Percentiles rank a stretch among this genome's conserved stretches.
Conservation (phyloP, 1,140 invertebrate genomes). For the Phocides pigmalion region DNA sequence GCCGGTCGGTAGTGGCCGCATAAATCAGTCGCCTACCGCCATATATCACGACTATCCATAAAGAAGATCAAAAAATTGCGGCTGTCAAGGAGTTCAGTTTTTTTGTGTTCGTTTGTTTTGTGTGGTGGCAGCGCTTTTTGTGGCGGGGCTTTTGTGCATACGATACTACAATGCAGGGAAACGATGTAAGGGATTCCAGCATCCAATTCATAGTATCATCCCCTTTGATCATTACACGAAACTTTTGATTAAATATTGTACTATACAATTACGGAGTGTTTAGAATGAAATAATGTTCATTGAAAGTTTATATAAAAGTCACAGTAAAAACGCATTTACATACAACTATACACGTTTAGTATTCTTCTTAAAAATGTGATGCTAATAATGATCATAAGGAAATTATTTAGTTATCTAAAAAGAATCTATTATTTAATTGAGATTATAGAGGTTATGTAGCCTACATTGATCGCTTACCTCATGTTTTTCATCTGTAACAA, state of each 20-base stretch:
- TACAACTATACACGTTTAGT: too few species aligned
- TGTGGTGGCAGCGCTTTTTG: conserved; percentile 34
- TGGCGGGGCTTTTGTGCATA: conserved; percentile 25
- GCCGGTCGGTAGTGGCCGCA: conserved; percentile 27
- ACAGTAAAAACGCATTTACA: too few species aligned
- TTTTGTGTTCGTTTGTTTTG: conserved; percentile 37
- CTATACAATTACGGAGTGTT: not conserved
- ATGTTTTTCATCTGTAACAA: too few species aligned
- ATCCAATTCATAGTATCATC: not conserved
- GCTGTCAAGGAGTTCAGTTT: conserved; percentile 34
- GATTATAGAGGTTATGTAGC: too few species aligned
- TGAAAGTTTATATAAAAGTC: too few species aligned
- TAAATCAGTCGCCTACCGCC: conserved; percentile 37
- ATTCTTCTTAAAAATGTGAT: too few species aligned
- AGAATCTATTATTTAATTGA: too few species aligned
- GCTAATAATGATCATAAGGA: too few species aligned
- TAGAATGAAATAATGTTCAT: too few species aligned
- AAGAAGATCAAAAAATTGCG: conserved; percentile 40
- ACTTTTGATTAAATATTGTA: not conserved
- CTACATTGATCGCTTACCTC: too few species aligned
- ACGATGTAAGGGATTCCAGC: conserved; percentile 4
- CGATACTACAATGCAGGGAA: not conserved
- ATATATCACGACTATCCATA: conserved; percentile 41
- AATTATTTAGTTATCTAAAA: too few species aligned
- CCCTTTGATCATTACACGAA: not conserved